Percentiles rank a stretch among this genome's conserved stretches.
These are phyloP conservation scores for Lepetodrilus schrolli DNA, from an alignment of 2,888 invertebrate genomes.

Conservation along the genomic window DNA sequence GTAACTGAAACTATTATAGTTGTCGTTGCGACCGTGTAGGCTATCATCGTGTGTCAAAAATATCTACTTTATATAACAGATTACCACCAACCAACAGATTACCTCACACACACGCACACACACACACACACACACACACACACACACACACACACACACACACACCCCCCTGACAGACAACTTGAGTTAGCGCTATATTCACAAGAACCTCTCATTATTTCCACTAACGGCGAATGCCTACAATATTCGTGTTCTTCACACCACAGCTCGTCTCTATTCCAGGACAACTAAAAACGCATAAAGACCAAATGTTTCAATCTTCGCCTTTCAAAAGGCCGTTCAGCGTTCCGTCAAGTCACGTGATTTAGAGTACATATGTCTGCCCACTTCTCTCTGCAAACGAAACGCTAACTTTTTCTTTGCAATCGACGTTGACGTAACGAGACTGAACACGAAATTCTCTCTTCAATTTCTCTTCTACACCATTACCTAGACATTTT, in stretches of 20 bases:
- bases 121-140: too few relatives aligned
- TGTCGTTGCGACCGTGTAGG: too few relatives aligned
- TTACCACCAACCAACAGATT: too few relatives aligned
- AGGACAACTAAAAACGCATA: constrained; percentile 12
- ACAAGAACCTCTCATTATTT: not conserved
- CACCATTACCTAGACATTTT: constrained; percentile 11
- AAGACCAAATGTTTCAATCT: not conserved
- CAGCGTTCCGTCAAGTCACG: not conserved
- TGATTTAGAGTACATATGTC: constrained; percentile 18
- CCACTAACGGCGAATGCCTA: not conserved
- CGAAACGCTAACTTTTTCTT: constrained; percentile 24
- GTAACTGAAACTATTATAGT: too few relatives aligned
- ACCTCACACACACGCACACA: too few relatives aligned
- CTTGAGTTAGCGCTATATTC: too few relatives aligned
- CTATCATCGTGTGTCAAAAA: too few relatives aligned
- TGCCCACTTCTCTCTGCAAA: not conserved
- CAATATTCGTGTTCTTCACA: not conserved
- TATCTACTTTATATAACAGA: too few relatives aligned
- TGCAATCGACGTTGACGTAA: constrained; percentile 18
- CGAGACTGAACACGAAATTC: constrained; percentile 11
- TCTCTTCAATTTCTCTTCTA: constrained; percentile 5
- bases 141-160: too few relatives aligned
- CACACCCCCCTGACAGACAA: too few relatives aligned
- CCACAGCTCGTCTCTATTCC: not conserved
- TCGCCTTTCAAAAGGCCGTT: constrained; percentile 8